These are phyloP conservation scores for Sepiola atlantica DNA, from an alignment of 2,888 invertebrate genomes.

Conservation along the genomic window DNA sequence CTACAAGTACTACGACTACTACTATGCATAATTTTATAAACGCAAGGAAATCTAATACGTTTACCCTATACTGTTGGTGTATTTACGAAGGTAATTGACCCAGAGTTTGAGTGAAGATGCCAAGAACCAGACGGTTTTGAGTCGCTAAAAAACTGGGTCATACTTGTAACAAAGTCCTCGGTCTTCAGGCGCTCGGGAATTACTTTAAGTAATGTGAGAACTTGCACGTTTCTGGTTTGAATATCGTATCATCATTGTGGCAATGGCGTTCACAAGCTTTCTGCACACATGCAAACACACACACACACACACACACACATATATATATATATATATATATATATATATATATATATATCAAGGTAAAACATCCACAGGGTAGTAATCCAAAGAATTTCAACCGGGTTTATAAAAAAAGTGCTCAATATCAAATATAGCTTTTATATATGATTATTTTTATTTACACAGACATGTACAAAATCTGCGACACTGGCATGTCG, in stretches of 20 bases:
- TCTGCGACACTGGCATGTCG: too few relatives aligned
- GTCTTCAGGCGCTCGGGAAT: not conserved
- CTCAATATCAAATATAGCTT: too few relatives aligned
- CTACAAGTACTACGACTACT: too few relatives aligned
- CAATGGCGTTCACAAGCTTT: too few relatives aligned
- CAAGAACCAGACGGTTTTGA: not conserved
- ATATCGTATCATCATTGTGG: not conserved
- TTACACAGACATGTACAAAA: too few relatives aligned
- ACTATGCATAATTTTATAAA: not conserved
- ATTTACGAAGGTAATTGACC: not conserved
- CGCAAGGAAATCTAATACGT: slow-evolving; percentile 4
- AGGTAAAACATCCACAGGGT: not conserved
- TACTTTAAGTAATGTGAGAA: not conserved
- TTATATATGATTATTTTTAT: too few relatives aligned
- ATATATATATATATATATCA: not conserved
- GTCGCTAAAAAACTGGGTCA: not conserved
- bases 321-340: not conserved
- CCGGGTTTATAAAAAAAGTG: too few relatives aligned
- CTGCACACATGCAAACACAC: not conserved
- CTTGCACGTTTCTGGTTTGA: not conserved
- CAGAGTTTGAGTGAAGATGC: not conserved
- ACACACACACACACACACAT: not conserved
- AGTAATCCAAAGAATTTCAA: too few relatives aligned
- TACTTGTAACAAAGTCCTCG: not conserved
- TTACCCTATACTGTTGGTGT: not conserved